Base-by-base conservation (phyloP, 2,888 invertebrate species). In the Stegophylla sp. region DNA sequence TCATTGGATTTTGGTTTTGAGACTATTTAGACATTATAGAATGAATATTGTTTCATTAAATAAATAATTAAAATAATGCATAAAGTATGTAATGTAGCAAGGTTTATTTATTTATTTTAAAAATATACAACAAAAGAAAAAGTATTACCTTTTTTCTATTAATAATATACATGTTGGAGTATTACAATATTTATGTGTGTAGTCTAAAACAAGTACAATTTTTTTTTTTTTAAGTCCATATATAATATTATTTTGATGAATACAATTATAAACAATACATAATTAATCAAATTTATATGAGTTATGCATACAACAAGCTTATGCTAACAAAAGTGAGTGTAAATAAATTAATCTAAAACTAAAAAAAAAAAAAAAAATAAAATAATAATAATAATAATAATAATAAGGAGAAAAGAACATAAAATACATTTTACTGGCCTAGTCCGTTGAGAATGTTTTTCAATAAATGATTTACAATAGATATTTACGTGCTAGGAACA, bases 401-500 rank as follows among this genome's bases (percentile, higher is more conserved):
- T 75, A 53, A 75, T 75, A 75, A 64, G 53, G 41, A 51, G 34
- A 66, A 53, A 66, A 64, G 63, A 76, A 76, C 41, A 53, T 53
- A 43, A 76, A 76, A 66, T 79, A 59, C 23, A 45, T 67, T 77
- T 77, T 79, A 79, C 69, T 71, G 79, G 79, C 79, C 79, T 71
- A 79, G 79, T 71, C 71, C 79, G 59, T 79, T 51, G 69, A 79
- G 79, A 79, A 79, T 77, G 66, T 69, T 69, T 69, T 77, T 51
- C 71, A 61, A 79, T 67, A 69, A 71, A 71, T 61, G 26, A 79
- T 79, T 59, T 71, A 79, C 79, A 79, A 79, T 79, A 71, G 64
- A 79, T 79, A 69, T 79, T 71, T 79, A 79, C 79, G 79, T 63
- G 71, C 79, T 79, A 79, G 79, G 79, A 79, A 79, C 79, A 71